Conservation (phyloP, 2,888 invertebrate species). For the Trichogramma evanescens region DNA sequence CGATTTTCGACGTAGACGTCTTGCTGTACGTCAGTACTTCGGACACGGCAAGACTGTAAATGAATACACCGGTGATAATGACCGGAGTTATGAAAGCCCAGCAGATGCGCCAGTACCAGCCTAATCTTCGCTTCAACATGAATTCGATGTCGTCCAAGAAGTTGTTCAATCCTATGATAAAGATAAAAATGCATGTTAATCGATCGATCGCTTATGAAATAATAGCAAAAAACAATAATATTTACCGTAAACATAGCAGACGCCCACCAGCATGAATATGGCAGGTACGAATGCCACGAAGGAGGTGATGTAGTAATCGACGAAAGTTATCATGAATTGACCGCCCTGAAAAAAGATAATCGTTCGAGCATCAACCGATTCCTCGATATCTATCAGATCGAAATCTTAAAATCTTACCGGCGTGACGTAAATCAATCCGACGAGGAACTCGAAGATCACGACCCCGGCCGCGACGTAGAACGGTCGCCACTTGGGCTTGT, state of each 20-base stretch:
- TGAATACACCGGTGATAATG: slow-evolving; percentile 61
- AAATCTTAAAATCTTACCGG: slow-evolving; percentile 35
- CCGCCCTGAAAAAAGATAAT: slow-evolving; percentile 41
- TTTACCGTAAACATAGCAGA: slow-evolving; percentile 37
- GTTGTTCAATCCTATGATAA: slow-evolving; percentile 51
- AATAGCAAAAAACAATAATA: slow-evolving; percentile 43
- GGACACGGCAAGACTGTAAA: slow-evolving; percentile 63
- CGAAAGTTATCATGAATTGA: slow-evolving; percentile 44
- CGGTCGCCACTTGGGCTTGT: slow-evolving; percentile 43
- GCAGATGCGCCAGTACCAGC: slow-evolving; percentile 71
- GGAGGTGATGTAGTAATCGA: slow-evolving; percentile 47
- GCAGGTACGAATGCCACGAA: slow-evolving; percentile 48
- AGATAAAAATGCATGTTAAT: slow-evolving; percentile 48
- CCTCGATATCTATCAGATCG: neutral
- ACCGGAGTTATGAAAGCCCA: slow-evolving; percentile 74
- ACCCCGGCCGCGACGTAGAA: slow-evolving; percentile 41
- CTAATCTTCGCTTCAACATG: slow-evolving; percentile 65
- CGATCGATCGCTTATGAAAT: slow-evolving; percentile 46
- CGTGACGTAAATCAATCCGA: slow-evolving; percentile 48
- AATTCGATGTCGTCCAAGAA: slow-evolving; percentile 69
- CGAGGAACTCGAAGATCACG: slow-evolving; percentile 41
- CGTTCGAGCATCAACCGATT: neutral
- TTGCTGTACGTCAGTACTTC: slow-evolving; percentile 58
- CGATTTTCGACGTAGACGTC: slow-evolving; percentile 55
- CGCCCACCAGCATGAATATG: slow-evolving; percentile 43